Evolutionary conservation across 2,888 invertebrate genomes (phyloP).

Genomic region (Dolomedes plantarius): DNA sequence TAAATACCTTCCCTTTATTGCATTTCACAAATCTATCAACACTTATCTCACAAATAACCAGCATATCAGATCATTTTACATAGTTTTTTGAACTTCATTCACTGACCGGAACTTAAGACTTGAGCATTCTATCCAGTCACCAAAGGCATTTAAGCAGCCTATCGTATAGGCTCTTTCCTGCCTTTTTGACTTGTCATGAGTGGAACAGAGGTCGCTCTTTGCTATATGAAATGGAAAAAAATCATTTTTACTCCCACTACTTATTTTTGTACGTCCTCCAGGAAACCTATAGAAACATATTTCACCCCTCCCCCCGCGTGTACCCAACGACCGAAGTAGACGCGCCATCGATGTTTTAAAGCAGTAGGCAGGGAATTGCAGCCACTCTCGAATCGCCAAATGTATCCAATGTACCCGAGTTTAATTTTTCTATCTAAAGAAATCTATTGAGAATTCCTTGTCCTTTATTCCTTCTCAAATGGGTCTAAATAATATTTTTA

Average conservation of each 20-base stretch:
- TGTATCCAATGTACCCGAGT: too few species aligned
- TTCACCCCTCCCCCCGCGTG: not conserved
- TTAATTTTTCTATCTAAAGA: too few species aligned
- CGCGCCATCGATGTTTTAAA: constrained; percentile 65
- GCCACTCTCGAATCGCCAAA: constrained; percentile 14
- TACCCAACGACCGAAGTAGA: constrained; percentile 56
- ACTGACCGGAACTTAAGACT: not conserved
- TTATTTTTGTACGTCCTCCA: constrained; percentile 66
- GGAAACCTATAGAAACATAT: constrained; percentile 31
- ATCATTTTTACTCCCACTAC: constrained; percentile 67
- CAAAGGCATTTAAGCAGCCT: too few species aligned
- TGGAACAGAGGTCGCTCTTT: constrained; percentile 7
- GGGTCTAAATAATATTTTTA: too few species aligned
- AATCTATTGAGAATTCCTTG: too few species aligned
- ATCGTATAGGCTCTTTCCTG: too few species aligned
- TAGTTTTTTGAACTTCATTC: not conserved
- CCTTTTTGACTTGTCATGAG: too few species aligned
- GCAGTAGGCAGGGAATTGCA: constrained; percentile 25
- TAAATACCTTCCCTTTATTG: not conserved
- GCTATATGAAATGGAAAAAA: constrained; percentile 57
- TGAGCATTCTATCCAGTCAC: not conserved
- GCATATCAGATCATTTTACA: not conserved
- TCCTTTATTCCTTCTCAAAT: too few species aligned
- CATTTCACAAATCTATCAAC: not conserved
- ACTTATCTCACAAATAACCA: not conserved